Evolutionary conservation across 2,113 vertebrate species (phyloP), one percentile per base, ranked within the genome.

Genomic region (Chloebia gouldiae): DNA sequence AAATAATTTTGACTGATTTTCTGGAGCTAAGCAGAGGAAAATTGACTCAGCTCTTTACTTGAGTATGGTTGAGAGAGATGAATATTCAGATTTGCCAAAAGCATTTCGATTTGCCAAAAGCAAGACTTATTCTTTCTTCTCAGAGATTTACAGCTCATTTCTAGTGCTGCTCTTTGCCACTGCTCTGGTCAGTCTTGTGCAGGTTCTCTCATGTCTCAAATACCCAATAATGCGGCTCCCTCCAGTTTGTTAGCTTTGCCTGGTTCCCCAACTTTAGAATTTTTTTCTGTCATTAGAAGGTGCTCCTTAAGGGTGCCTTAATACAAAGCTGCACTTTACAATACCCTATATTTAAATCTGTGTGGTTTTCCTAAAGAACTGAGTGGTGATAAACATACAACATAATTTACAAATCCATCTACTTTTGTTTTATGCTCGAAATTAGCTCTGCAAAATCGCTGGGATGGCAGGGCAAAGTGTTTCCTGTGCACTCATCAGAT

Each of bases 401-500:
- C 8, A 35, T 6, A 54, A 60, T 9, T 23, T 15, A 70, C 13
- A 56, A 64, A 84, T 40, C 35, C 1, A 44, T 71, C 23, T 66
- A 17, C 45, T 83, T 54, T 51, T 77, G 4, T 77, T 63, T 11
- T 4, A 10, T 30, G 18, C 19, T 65, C 13, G 60, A 5, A 49
- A 16, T 45, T 40, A 75, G 39, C 25, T 20, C 10, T 16, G n/a
- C 17, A 23, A 20, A 94, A 83, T 37, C 30, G 30, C 78, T 94
- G 33, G 88, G 94, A 57, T 75, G 64, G 50, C 57, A 90, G 78
- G 90, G 93, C 92, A 94, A 92, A 91, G 93, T 81, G 53, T 95
- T 98, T 98, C 97, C 98, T 98, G 97, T 44, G 28, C 3, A 37
- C 51, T 96, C 96, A 94, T 88, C 88, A 89, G 90, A 95, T 96